phyloP scores from a whole-genome alignment of 2,888 invertebrate genomes.

The Allophyes oxyacanthae region DNA sequence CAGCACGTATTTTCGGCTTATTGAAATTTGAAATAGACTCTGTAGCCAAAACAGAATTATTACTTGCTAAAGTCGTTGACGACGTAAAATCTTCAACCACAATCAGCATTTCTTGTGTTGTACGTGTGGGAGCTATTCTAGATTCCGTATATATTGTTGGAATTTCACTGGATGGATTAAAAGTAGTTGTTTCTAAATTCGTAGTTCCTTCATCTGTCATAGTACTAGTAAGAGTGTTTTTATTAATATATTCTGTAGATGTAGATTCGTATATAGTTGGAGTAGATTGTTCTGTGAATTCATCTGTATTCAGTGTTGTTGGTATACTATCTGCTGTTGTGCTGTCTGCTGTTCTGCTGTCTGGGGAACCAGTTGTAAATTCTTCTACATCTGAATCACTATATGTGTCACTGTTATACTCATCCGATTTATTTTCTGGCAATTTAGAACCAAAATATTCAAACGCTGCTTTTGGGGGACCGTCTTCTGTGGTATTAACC shows the following conservation, averaged over 20 bases:
- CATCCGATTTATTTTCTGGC: not conserved
- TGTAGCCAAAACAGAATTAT: too few relatives aligned
- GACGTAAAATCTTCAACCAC: slow-evolving; percentile 22
- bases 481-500: not conserved
- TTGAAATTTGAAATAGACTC: not conserved
- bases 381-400: not conserved
- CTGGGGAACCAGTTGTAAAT: not conserved
- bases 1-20: too few relatives aligned
- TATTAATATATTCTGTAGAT: not conserved
- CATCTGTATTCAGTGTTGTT: not conserved
- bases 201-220: slow-evolving; percentile 10
- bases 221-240: slow-evolving; percentile 4
- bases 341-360: not conserved
- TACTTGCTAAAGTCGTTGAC: not conserved
- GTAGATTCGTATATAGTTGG: not conserved
- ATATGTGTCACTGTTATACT: not conserved
- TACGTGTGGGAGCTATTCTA: not conserved
- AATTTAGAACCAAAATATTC: not conserved
- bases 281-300: not conserved
- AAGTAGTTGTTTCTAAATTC: not conserved
- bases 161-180: not conserved
- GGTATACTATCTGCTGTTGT: slow-evolving; percentile 1
- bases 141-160: not conserved
- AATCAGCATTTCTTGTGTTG: not conserved
- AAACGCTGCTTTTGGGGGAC: not conserved